Evolutionary conservation across 2,888 invertebrate genomes (phyloP).

Genomic region (Chorisops tibialis): DNA sequence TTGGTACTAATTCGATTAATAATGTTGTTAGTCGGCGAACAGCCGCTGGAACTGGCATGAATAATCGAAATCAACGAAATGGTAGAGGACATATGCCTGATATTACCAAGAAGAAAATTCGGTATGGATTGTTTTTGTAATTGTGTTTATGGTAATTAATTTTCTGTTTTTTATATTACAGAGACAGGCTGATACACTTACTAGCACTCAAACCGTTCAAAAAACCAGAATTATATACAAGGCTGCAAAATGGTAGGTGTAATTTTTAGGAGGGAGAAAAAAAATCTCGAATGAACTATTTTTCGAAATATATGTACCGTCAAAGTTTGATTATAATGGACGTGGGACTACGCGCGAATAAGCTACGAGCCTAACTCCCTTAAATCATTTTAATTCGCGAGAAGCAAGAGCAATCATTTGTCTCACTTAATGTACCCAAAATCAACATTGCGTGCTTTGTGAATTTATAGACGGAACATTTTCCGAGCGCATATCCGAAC

Average conservation of each 20-base stretch:
- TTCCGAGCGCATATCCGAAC: no score
- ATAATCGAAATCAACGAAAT: conserved; percentile 29
- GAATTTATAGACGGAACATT: no score
- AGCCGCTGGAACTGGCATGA: conserved; percentile 22
- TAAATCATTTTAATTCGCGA: no score
- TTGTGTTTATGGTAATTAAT: conserved; percentile 23
- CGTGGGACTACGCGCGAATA: no score
- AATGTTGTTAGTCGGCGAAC: conserved; percentile 27
- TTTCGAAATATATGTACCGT: no score
- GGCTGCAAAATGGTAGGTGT: conserved; percentile 77
- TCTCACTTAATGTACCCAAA: no score
- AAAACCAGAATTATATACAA: conserved; percentile 83
- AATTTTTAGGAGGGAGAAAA: no score
- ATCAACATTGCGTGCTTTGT: no score
- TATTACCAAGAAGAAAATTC: conserved; percentile 69
- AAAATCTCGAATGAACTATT: no score
- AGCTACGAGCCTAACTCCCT: no score
- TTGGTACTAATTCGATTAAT: conserved; percentile 18
- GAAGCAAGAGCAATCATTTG: no score
- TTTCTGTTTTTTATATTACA: conserved; percentile 51
- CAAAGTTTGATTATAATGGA: no score
- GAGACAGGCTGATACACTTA: conserved; percentile 91
- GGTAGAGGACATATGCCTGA: conserved; percentile 59
- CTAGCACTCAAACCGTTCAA: conserved; percentile 90
- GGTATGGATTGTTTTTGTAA: conserved; percentile 54